Evolutionary conservation across 2,888 invertebrate genomes (phyloP), one percentile per base, ranked within the genome.

Genomic region (Meghimatium bilineatum): DNA sequence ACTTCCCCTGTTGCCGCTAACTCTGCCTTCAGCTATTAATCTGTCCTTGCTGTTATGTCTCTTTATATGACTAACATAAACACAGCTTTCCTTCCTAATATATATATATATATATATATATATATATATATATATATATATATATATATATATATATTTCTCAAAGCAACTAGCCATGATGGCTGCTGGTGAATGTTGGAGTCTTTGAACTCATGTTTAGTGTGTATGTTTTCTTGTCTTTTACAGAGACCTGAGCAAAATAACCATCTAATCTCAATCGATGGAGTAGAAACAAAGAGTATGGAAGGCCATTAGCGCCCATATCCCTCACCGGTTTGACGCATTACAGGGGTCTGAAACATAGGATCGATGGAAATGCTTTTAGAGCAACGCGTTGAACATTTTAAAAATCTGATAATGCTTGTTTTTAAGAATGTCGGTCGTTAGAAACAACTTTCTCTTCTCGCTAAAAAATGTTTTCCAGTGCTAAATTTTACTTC

Each of bases 221-320:
- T 44, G 56, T 69, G 72, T 74, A 38, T 44, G 23, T 78, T 78
- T 78, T 32, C 74, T 52, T 52, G 49, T 74, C 74, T 67, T 78
- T 29, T 38, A 72, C 72, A 36, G n/a, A 29, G n/a, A n/a, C 71
- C 29, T 72, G 72, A 60, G 67, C 66, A 66, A 75, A 82, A 56
- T 60, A 75, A n/a, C 49, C 75, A 63, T 82, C 74, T 74, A 82
- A 75, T 82, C 60, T 77, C 76, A 77, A 82, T 82, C 82, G 82
- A 82, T 82, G 44, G 34, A n/a, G 60, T 56, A 77, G 82, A 82
- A 77, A 82, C 82, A 82, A 82, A 82, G 77, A 67, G 38, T 52
- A 56, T n/a, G 38, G 67, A 32, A 67, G 34, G 77, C 82, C 82
- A 82, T 82, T 82, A 82, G 60, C 82, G 82, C 77, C 67, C 26